Base-by-base conservation (phyloP, 1,140 invertebrate genomes). In the Panagrolaimus sp. region DNA sequence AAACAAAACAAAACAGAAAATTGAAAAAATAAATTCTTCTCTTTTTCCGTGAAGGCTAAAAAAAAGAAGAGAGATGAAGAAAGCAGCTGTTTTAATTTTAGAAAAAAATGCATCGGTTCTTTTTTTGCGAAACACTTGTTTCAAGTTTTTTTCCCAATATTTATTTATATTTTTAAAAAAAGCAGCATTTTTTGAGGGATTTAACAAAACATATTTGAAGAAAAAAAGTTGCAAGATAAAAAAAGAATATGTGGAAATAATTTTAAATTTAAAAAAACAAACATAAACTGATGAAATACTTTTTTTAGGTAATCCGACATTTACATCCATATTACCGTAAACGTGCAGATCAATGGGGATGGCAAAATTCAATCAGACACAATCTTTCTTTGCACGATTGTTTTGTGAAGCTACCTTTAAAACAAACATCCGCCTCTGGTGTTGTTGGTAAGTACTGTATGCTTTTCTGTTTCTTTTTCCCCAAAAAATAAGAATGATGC, bases 321-420 rank as follows among this genome's bases (percentile, higher is more conserved):
- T 72, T 83, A 46, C 79, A 81, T 67, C 81, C 81, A n/a, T 81
- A 81, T 69, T 78, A 78, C 73, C 63, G 76, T 47, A 67, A 66
- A 65, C 63, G 79, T 31, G 70, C 81, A 5, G 79, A 82, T 73
- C 87, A 87, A 70, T 87, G 88, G 80, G 88, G 88, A 20, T 89
- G 88, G 88, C 88, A 89, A 78, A 89, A 89, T 79, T 87, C 86
- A 5, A 89, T 89, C 61, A 83, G 88, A 23, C 88, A 89, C 78
- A 89, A 95, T 83, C 86, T 95, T 11, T 91, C 90, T 14, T 91
- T 94, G 84, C 94, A 96, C 85, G 92, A 95, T 84, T 95, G 92
- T 84, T 95, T 95, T 84, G 89, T 94, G 72, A 82, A 82, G 48
- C 61, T 82, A 45, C 80, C 80, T 5, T 65, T 81, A 20, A 81